phyloP scores from a whole-genome alignment of 2,113 vertebrate species.

The Puntigrus tetrazona region DNA sequence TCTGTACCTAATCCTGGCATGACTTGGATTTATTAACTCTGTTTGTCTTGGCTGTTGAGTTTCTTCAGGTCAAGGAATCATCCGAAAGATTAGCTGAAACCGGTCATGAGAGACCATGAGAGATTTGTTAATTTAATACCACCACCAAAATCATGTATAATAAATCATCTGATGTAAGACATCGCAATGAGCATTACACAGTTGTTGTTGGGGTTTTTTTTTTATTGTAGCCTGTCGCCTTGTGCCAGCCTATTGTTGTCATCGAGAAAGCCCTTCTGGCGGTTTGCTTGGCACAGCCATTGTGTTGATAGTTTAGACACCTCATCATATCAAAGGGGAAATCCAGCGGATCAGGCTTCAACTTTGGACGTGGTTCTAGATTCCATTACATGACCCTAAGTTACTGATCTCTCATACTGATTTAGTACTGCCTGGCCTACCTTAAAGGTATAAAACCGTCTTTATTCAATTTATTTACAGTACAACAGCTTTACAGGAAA shows the following conservation, averaged over 20 bases:
- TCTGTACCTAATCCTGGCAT: slow-evolving; percentile 69
- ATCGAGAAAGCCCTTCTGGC: not conserved
- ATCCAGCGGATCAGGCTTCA: not conserved
- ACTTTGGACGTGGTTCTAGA: not conserved
- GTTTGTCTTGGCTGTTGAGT: slow-evolving; percentile 69
- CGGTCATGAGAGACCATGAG: slow-evolving; percentile 9
- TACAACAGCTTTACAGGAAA: not conserved
- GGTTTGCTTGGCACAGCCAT: slow-evolving; percentile 1
- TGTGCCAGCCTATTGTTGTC: slow-evolving; percentile 15
- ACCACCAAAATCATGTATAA: slow-evolving; percentile 5
- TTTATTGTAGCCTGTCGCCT: not conserved
- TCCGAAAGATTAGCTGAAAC: slow-evolving; percentile 50
- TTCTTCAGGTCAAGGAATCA: slow-evolving; percentile 65
- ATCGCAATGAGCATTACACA: not conserved
- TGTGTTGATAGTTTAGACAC: slow-evolving; percentile 21
- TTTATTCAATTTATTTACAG: not conserved
- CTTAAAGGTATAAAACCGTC: not conserved
- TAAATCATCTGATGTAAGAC: slow-evolving; percentile 16
- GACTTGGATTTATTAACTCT: slow-evolving; percentile 69
- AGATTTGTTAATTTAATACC: not conserved
- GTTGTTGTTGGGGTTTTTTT: slow-evolving; percentile 2
- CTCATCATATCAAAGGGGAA: slow-evolving; percentile 20
- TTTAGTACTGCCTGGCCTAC: not conserved
- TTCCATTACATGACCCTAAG: not conserved
- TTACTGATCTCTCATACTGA: not conserved